Conservation (phyloP, 2,888 invertebrate genomes). For the Geotrupes spiniger region DNA sequence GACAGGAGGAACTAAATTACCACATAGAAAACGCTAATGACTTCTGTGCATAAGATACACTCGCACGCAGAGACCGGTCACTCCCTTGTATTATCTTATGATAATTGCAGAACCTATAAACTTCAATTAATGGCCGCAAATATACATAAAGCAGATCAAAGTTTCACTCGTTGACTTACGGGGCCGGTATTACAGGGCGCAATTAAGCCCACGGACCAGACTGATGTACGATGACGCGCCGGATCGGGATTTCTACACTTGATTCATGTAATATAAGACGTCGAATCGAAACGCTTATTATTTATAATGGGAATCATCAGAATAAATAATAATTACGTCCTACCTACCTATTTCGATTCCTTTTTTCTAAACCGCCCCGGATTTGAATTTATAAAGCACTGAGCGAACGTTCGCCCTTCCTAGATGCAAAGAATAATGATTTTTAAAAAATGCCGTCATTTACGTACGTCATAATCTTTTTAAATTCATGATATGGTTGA, state of each 20-base stretch:
- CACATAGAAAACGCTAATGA: conserved; percentile 33
- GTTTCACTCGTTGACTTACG: conserved; percentile 48
- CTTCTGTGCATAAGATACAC: conserved; percentile 27
- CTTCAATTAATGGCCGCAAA: conserved; percentile 51
- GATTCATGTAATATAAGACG: conserved; percentile 36
- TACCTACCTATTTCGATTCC: conserved; percentile 13
- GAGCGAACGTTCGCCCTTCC: too few relatives aligned
- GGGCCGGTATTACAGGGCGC: conserved; percentile 45
- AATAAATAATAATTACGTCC: conserved; percentile 24
- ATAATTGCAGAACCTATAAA: conserved; percentile 51
- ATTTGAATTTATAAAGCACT: conserved; percentile 15
- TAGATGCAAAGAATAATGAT: too few relatives aligned
- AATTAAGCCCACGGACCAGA: conserved; percentile 51
- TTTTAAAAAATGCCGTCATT: too few relatives aligned
- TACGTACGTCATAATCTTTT: too few relatives aligned
- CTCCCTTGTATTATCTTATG: conserved; percentile 51
- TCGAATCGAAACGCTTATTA: conserved; percentile 25
- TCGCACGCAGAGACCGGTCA: conserved; percentile 40
- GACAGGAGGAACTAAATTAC: conserved; percentile 34
- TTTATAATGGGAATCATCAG: conserved; percentile 24
- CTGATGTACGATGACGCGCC: conserved; percentile 47
- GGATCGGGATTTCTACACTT: conserved; percentile 42
- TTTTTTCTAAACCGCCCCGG: conserved; percentile 7
- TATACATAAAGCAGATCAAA: conserved; percentile 51
- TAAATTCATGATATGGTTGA: too few relatives aligned